A percentile compares a stretch with the other conserved stretches of the same genome.
Conservation (phyloP, 2,113 vertebrate genomes). For the Gallinago jamesoni region DNA sequence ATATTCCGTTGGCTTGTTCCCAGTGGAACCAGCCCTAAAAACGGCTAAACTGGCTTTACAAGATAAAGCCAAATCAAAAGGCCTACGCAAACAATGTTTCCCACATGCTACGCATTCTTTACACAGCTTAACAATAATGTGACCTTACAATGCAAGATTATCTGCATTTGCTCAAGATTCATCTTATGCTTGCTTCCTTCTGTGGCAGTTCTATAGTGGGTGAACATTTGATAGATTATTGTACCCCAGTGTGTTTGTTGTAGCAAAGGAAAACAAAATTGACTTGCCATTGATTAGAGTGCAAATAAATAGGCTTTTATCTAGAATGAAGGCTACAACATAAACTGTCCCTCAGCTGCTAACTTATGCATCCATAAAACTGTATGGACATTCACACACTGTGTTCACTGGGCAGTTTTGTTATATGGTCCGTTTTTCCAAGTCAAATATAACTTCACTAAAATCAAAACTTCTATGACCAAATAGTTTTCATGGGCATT, state of each 20-base stretch:
- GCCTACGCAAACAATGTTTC: not conserved
- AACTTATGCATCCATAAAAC: not conserved
- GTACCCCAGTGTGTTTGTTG: not conserved
- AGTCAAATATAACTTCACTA: not conserved
- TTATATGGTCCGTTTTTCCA: not conserved
- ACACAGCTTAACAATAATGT: not conserved
- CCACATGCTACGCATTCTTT: not conserved
- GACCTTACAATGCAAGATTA: not conserved
- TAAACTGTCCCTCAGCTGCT: not conserved
- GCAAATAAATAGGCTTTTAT: not conserved
- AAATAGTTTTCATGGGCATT: not conserved
- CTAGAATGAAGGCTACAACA: not conserved
- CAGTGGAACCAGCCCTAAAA: not conserved
- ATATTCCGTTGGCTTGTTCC: not conserved
- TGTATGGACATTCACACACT: not conserved
- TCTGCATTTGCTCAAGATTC: slow-evolving; percentile 3
- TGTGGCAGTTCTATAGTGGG: not conserved
- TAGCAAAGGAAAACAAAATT: slow-evolving; percentile 19
- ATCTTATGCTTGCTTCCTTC: not conserved
- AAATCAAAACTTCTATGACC: not conserved
- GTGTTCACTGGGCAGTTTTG: not conserved
- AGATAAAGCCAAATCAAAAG: not conserved
- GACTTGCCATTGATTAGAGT: not conserved
- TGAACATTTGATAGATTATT: not conserved
- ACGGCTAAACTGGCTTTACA: not conserved